These are phyloP conservation scores for Drosophila macrothrix DNA, from an alignment of 2,888 invertebrate genomes.

Conservation along the genomic window DNA sequence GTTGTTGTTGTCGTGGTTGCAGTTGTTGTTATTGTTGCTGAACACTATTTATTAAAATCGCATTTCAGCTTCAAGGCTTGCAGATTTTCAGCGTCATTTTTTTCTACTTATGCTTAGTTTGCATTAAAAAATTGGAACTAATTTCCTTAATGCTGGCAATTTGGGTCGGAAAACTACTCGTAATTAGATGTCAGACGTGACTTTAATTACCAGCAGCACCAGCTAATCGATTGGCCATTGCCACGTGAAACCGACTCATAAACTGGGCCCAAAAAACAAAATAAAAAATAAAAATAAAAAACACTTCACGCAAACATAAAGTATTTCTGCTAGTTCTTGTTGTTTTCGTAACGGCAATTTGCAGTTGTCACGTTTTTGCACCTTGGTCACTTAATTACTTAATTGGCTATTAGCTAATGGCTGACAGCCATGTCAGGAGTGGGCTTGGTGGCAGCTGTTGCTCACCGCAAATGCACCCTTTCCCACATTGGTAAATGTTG, in stretches of 20 bases:
- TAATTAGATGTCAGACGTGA: constrained; percentile 63
- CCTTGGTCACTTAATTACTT: constrained; percentile 67
- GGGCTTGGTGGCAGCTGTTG: constrained; percentile 30
- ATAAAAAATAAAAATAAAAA: background rate
- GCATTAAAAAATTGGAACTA: constrained; percentile 60
- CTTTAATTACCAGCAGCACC: constrained; percentile 58
- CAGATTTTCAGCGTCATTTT: constrained; percentile 23
- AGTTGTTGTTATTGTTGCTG: constrained; percentile 19
- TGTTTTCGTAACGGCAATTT: constrained; percentile 42
- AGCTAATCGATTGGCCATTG: constrained; percentile 65
- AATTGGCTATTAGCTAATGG: constrained; percentile 75
- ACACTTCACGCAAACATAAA: constrained; percentile 47
- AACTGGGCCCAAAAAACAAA: constrained; percentile 6
- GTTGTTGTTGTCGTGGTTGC: constrained; percentile 3
- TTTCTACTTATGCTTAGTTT: constrained; percentile 29
- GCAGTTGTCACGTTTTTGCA: constrained; percentile 57
- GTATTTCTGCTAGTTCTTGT: constrained; percentile 18
- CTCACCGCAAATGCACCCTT: constrained; percentile 8
- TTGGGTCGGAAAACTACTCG: constrained; percentile 61
- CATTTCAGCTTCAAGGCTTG: constrained; percentile 51
- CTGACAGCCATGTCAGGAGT: constrained; percentile 14
- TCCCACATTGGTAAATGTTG: background rate
- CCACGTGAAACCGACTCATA: constrained; percentile 26
- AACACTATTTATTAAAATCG: constrained; percentile 69
- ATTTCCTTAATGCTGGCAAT: constrained; percentile 71